These are phyloP conservation scores for Drosophila yooni DNA, from an alignment of 2,888 invertebrate genomes.

Conservation along the genomic window DNA sequence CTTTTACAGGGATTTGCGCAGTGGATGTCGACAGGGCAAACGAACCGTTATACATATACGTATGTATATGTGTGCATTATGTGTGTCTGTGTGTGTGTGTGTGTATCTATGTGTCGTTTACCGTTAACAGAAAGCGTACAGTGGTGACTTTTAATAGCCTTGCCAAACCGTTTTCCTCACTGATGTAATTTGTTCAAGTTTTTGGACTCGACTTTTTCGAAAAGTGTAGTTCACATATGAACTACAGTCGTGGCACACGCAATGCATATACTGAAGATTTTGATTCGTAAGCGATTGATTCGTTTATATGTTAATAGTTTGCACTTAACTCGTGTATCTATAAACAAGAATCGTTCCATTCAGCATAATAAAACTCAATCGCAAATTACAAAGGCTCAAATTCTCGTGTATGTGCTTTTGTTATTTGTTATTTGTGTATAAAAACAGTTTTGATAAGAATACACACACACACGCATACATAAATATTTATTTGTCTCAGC, in stretches of 20 bases:
- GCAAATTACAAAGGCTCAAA: neutral
- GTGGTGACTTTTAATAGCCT: slow-evolving; percentile 72
- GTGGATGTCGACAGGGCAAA: slow-evolving; percentile 74
- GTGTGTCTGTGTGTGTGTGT: slow-evolving; percentile 1
- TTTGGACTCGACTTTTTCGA: slow-evolving; percentile 30
- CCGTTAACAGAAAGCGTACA: slow-evolving; percentile 60
- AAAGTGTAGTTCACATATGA: slow-evolving; percentile 38
- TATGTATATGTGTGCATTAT: slow-evolving; percentile 1
- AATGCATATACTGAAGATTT: neutral
- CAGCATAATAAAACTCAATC: neutral
- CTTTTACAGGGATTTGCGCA: slow-evolving; percentile 84
- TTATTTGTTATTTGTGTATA: neutral
- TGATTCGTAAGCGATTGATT: neutral
- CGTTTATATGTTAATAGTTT: neutral
- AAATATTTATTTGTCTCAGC: slow-evolving; percentile 18
- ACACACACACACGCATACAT: slow-evolving; percentile 15
- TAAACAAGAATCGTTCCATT: neutral
- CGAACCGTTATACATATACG: slow-evolving; percentile 43
- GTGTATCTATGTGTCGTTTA: slow-evolving; percentile 40
- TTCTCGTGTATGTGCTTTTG: neutral
- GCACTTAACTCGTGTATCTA: neutral
- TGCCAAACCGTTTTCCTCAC: slow-evolving; percentile 19
- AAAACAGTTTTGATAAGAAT: slow-evolving; percentile 35
- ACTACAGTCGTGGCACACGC: slow-evolving; percentile 46
- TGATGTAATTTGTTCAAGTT: slow-evolving; percentile 21